Evolutionary conservation across 2,797 vertebrate species (phyloP), one percentile per base, ranked within the genome.

Genomic region (Graptemys geographica): DNA sequence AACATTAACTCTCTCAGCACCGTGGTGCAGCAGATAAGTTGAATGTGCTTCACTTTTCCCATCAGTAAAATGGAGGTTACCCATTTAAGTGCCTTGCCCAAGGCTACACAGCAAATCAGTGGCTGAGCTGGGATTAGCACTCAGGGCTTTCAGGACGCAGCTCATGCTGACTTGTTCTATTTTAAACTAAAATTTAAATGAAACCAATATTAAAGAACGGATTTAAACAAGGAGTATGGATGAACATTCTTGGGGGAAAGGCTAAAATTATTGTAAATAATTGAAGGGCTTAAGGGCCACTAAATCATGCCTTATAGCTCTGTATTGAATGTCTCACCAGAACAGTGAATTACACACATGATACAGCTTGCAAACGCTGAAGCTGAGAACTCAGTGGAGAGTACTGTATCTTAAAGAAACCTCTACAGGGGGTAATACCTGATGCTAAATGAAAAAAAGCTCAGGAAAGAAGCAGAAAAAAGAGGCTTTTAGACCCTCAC

Each of bases 1-100:
- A 84, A 37, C 91, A 86, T 86, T 94, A 94, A 87, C 72, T 78
- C 84, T 93, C 82, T 91, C 79, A 9, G 19, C 88, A 89, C 31
- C 95, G 84, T 76, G 65, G 80, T 87, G 65, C 80, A 90, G 96
- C 90, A 85, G 0, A 0, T 86, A 86, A 90, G 84, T 57, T 62
- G 52, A 33, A 31, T 79, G 5, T 74, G 4, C 18, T 84, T 83
- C 84, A 57, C 86, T 59, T 90, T 78, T 65, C 62, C 88, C 28
- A 49, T 55, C 57, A 49, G 78, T 84, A 80, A 79, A 65, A 56
- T 79, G 10, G 41, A n/a, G 28, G 3, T 86, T 62, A 87, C 55
- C 87, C 25, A 33, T 83, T 90, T 56, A 81, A 3, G 1, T 84
- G 85, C 59, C 16, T 69, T 8, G 44, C 55, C 51, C 15, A 74